Percentiles rank a stretch among this genome's conserved stretches.
These are phyloP conservation scores for Spodoptera litura DNA, from an alignment of 1,140 invertebrate species.

Conservation along the genomic window DNA sequence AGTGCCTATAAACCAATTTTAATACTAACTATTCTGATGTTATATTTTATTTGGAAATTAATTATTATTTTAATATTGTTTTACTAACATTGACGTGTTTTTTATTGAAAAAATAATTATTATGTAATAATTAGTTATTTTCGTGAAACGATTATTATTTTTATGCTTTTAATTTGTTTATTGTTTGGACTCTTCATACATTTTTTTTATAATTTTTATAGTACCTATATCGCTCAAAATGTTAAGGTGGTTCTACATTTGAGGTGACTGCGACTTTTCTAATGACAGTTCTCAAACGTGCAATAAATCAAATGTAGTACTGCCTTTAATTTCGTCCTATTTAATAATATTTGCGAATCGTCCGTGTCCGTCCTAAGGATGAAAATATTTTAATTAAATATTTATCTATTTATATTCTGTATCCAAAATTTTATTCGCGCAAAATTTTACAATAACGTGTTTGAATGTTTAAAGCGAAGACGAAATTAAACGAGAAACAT, in stretches of 20 bases:
- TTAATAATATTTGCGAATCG: slow-evolving; percentile 21
- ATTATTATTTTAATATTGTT: slow-evolving; percentile 47
- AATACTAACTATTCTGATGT: background rate
- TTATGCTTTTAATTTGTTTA: slow-evolving; percentile 46
- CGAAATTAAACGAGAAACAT: slow-evolving; percentile 24
- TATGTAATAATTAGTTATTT: slow-evolving; percentile 56
- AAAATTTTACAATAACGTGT: slow-evolving; percentile 35
- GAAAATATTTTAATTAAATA: slow-evolving; percentile 49
- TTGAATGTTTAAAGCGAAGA: slow-evolving; percentile 28
- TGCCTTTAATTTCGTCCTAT: slow-evolving; percentile 2
- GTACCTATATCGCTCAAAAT: slow-evolving; percentile 35
- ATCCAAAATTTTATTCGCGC: slow-evolving; percentile 27
- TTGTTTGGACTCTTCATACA: slow-evolving; percentile 19
- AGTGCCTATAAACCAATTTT: slow-evolving; percentile 20
- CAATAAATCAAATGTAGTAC: slow-evolving; percentile 6
- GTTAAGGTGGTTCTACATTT: slow-evolving; percentile 1
- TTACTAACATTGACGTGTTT: slow-evolving; percentile 40
- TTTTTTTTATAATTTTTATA: slow-evolving; percentile 26
- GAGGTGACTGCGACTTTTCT: background rate
- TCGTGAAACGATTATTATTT: slow-evolving; percentile 62
- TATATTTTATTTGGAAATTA: slow-evolving; percentile 25
- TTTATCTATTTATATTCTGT: slow-evolving; percentile 23
- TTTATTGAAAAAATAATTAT: slow-evolving; percentile 16
- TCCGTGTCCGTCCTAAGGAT: slow-evolving; percentile 48
- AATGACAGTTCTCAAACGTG: background rate